These are phyloP conservation scores for Saguinus midas DNA, from an alignment of 2,113 vertebrate species.

Conservation along the genomic window DNA sequence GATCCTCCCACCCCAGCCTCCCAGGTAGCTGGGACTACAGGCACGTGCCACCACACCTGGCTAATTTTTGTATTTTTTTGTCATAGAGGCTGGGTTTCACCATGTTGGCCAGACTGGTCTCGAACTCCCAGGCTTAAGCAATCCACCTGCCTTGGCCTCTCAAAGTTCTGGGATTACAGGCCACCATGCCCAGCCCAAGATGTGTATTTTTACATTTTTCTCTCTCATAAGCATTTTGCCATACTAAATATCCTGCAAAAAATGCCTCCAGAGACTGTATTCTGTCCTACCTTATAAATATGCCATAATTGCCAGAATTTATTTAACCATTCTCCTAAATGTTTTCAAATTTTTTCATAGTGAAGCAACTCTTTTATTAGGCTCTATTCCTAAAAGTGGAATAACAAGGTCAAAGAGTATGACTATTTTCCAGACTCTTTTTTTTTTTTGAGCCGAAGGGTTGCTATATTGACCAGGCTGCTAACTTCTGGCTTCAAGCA, in stretches of 20 bases:
- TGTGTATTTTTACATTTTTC: neutral
- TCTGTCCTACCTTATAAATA: neutral
- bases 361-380: neutral
- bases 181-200: neutral
- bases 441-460: no score
- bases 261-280: neutral
- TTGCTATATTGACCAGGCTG: no score
- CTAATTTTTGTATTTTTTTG: neutral
- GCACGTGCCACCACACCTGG: no score
- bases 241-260: neutral
- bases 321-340: neutral
- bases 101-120: neutral
- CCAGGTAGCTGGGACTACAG: neutral
- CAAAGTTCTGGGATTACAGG: neutral
- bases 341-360: neutral
- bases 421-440: neutral
- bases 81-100: neutral
- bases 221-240: neutral
- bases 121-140: neutral
- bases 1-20: neutral
- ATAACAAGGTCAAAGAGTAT: neutral
- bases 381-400: neutral
- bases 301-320: neutral
- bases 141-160: neutral
- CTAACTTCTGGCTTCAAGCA: no score